Evolutionary conservation across 2,888 invertebrate species (phyloP).

Genomic region (Eulithis prunata): DNA sequence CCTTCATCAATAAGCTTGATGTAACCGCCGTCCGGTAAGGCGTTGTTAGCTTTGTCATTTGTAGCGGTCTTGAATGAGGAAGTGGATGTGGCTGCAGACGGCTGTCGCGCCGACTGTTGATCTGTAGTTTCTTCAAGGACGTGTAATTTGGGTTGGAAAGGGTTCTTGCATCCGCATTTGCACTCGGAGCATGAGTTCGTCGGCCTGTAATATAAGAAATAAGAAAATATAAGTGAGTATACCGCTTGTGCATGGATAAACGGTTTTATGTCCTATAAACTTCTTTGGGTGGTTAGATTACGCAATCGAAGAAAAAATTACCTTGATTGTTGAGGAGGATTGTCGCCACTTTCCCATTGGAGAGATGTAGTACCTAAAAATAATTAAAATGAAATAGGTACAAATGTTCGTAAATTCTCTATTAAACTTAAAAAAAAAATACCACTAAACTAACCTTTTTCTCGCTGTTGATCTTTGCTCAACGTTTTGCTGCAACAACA

Average conservation of each 20-base stretch:
- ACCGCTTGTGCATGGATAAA: not conserved
- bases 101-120: constrained; percentile 12
- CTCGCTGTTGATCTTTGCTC: constrained; percentile 30
- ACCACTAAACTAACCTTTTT: constrained; percentile 37
- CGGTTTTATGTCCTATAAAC: not conserved
- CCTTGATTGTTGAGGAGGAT: constrained; percentile 26
- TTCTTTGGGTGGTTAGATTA: not conserved
- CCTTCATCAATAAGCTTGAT: constrained; percentile 64
- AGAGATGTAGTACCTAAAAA: constrained; percentile 28
- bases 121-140: constrained; percentile 8
- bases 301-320: constrained; percentile 2
- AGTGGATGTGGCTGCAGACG: constrained; percentile 57
- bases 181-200: constrained; percentile 13
- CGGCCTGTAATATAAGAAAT: constrained; percentile 6
- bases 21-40: constrained; percentile 53
- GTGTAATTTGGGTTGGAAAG: constrained; percentile 5
- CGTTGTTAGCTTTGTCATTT: constrained; percentile 49
- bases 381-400: not conserved
- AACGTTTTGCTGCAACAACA: constrained; percentile 37
- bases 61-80: constrained; percentile 61
- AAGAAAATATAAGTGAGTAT: constrained; percentile 1
- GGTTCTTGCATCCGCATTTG: constrained; percentile 26
- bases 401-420: no score
- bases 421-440: not conserved
- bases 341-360: constrained; percentile 46